Percentiles rank a stretch among this genome's conserved stretches.
Evolutionary conservation across 2,797 vertebrate genomes (phyloP).

Genomic region (Trematomus bernacchii): DNA sequence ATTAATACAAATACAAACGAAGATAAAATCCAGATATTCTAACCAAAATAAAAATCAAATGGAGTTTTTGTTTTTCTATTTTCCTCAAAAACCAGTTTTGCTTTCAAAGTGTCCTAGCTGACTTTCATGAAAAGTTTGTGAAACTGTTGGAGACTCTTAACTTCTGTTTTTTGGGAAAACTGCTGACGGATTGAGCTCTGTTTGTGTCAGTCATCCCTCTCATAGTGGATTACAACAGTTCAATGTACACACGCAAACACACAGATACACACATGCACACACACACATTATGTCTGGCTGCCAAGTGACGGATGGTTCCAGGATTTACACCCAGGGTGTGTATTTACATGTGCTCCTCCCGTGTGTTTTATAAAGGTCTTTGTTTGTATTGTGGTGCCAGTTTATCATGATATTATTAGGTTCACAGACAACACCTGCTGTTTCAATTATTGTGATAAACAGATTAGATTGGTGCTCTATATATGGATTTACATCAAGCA

Average conservation of each 20-base stretch:
- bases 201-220: constrained; percentile 26
- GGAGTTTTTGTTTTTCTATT: neutral
- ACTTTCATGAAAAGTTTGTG: constrained; percentile 12
- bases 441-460: neutral
- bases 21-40: no score
- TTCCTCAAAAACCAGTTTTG: neutral
- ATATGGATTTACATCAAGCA: constrained; percentile 2
- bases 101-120: neutral
- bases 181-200: constrained; percentile 46
- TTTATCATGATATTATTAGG: constrained; percentile 8
- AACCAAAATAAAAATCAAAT: neutral
- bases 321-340: constrained; percentile 61
- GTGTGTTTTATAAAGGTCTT: constrained; percentile 38
- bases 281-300: constrained; percentile 20
- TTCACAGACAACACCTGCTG: constrained; percentile 14
- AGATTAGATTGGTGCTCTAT: neutral
- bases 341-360: constrained; percentile 48
- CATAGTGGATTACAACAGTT: constrained; percentile 31
- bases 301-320: constrained; percentile 69
- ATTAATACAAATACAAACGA: no score
- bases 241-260: neutral
- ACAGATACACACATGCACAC: neutral
- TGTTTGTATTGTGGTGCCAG: neutral
- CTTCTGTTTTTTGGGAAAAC: constrained; percentile 55
- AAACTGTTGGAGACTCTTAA: constrained; percentile 5